These are phyloP conservation scores for Orthosia incerta DNA, from an alignment of 2,888 invertebrate genomes.

Conservation along the genomic window DNA sequence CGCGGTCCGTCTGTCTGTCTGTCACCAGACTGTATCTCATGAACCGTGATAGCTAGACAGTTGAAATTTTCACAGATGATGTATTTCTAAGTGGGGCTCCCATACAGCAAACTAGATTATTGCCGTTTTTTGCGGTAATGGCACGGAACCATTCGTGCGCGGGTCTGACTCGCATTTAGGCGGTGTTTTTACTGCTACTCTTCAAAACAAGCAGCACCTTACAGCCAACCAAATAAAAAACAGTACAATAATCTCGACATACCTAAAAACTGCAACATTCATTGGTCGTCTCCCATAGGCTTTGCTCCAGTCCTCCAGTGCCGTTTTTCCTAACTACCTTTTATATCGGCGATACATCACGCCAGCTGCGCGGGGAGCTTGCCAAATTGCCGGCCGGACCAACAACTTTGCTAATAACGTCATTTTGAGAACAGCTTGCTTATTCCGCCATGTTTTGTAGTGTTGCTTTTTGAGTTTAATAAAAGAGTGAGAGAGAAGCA, in stretches of 20 bases:
- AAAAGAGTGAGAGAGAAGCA: not conserved
- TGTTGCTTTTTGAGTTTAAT: not conserved
- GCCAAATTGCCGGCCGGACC: constrained; percentile 47
- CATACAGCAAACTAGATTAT: too few species aligned
- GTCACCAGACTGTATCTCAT: too few species aligned
- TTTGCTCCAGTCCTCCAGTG: not conserved
- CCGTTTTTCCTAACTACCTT: constrained; percentile 37
- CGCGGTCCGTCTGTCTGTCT: too few species aligned
- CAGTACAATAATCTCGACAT: not conserved
- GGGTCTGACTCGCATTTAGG: too few species aligned
- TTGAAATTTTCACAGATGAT: too few species aligned
- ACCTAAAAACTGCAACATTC: not conserved
- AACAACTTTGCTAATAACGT: constrained; percentile 61
- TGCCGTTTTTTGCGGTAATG: too few species aligned
- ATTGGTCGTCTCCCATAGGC: not conserved
- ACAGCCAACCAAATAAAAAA: not conserved
- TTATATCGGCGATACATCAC: constrained; percentile 48
- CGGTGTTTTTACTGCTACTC: too few species aligned
- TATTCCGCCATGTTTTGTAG: constrained; percentile 2
- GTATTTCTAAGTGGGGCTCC: too few species aligned
- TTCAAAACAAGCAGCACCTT: too few species aligned
- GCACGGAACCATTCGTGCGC: too few species aligned
- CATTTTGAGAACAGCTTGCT: constrained; percentile 43
- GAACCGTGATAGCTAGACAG: too few species aligned
- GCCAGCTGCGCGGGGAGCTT: constrained; percentile 41